Evolutionary conservation across 2,113 vertebrate genomes (phyloP).

Genomic region (Sinocyclocheilus rhinocerous): DNA sequence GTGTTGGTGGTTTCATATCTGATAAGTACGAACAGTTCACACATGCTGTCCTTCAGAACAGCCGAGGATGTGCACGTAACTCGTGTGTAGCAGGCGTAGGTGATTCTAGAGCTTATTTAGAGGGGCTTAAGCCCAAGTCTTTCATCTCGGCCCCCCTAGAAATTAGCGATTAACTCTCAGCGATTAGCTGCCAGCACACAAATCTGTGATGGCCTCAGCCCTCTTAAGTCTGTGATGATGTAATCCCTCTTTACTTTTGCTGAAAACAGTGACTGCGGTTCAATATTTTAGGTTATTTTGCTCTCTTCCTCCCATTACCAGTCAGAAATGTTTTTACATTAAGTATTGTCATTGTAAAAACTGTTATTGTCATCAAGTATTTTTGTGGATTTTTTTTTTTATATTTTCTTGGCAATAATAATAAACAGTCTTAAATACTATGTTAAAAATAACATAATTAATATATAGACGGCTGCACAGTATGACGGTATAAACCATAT

Average conservation of each 20-base stretch:
- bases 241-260: slow-evolving; percentile 6
- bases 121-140: neutral
- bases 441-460: too few species aligned
- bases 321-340: neutral
- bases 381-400: neutral
- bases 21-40: neutral
- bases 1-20: neutral
- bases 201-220: neutral
- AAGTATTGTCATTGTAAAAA: neutral
- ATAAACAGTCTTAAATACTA: too few species aligned
- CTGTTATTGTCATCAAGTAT: neutral
- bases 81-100: neutral
- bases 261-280: neutral
- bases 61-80: neutral
- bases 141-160: slow-evolving; percentile 2
- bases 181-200: slow-evolving; percentile 18
- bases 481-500: neutral
- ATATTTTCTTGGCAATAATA: too few species aligned
- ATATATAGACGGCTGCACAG: too few species aligned
- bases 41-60: neutral
- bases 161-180: slow-evolving; percentile 18
- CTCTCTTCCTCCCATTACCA: neutral
- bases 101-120: slow-evolving; percentile 14
- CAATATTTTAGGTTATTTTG: neutral
- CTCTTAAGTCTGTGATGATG: slow-evolving; percentile 12